Evolutionary conservation across 2,113 vertebrate species (phyloP), one percentile per base, ranked within the genome.

Genomic region (Ictalurus furcatus): DNA sequence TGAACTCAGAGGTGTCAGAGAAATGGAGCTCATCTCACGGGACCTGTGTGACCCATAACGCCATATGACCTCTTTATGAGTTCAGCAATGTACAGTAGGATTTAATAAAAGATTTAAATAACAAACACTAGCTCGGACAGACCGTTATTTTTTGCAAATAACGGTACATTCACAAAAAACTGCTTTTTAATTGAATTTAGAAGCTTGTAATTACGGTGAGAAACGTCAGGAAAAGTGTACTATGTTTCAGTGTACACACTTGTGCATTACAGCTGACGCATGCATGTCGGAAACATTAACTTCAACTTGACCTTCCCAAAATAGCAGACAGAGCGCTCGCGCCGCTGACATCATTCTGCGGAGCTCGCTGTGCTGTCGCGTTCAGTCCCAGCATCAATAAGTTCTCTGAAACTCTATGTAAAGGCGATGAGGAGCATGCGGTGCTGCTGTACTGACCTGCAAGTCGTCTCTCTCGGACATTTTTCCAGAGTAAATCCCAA

Each of bases 401-500:
- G 14, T 65, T 65, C 17, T 52, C 37, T 13, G 34, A 7, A 85
- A 61, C 81, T 61, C 76, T 3, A 13, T 19, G 40, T 5, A 28
- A 6, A 80, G 65, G 37, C 58, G 44, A 13, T 14, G 48, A 13
- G 25, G 48, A 7, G 30, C 25, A 28, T 14, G 52, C 59, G 4
- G 80, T 65, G 54, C 17, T 11, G 84, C 2, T 67, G 96, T 63
- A 84, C 98, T 96, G 95, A 98, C 98, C 98, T 99, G 98, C 96
- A 91, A 99, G 96, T 3, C 97, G 96, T 83, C 97, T 94, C 93
- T 98, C 98, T 28, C 98, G 96, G 93, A 98, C 97, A 92, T 96
- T 98, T 89, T 94, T 98, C 98, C 98, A 98, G 86, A 99, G 97
- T 92, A 97, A 94, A 93, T 98, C 97, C 98, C 98, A 99, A 90